Base-by-base conservation (phyloP, 2,113 vertebrate genomes). In the Aegypius monachus region DNA sequence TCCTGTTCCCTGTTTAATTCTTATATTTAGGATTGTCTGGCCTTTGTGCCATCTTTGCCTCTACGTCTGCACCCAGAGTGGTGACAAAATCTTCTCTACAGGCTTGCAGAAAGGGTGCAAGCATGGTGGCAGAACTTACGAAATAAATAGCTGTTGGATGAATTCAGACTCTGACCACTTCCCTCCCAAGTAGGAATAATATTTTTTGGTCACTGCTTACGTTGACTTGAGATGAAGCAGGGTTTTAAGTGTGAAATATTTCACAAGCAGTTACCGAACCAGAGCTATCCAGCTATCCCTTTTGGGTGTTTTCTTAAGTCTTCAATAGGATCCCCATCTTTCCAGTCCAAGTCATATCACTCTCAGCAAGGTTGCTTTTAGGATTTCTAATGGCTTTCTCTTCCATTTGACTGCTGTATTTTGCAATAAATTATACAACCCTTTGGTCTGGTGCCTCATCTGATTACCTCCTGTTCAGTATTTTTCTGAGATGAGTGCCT, bases 11-110 rank as follows among this genome's bases (percentile, higher is more conserved):
- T 42, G 43, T 55, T 81, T 22, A 26, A 1, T 70, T 70, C 68
- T 58, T 70, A 0, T 8, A 7, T 66, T 73, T 32, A 13, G 29
- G 13, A 19, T 65, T 56, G 17, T 26, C 29, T 73, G 59, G 23
- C 61, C 16, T 62, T 67, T 81, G 61, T 81, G 32, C 22, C 5
- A 6, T 84, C 59, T 87, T 66, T 7, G 3, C n/a, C 65, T 92
- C 73, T 20, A 22, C 0, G 0, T 36, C 59, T 62, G 27, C 36
- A 36, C 47, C 40, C 8, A 55, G 25, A 56, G 12, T 6, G 11
- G 36, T 73, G 78, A 31, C 59, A 48, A 56, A 78, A 74, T 59
- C 70, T 20, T 59, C 70, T 20, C 38, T 85, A 38, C 45, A 43
- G 34, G 34, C 29, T 47, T 58, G 59, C 65, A 85, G 88, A 71